Evolutionary conservation across 1,140 invertebrate genomes (phyloP).

Genomic region (Drosophila saltans): DNA sequence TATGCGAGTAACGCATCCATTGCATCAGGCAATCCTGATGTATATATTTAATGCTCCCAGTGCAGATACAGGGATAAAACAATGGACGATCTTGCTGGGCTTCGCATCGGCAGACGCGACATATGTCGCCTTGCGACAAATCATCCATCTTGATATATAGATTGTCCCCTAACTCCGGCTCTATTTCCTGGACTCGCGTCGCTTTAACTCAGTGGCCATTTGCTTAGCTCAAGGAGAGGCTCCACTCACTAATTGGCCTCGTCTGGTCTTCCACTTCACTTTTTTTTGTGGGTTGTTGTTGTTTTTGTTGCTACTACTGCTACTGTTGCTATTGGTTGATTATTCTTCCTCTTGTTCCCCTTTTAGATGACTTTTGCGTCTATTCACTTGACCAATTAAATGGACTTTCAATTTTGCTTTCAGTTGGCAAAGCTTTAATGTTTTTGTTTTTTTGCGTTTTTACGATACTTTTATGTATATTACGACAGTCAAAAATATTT

Average conservation of each 20-base stretch:
- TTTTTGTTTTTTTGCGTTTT: not conserved
- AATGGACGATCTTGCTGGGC: conserved; percentile 90
- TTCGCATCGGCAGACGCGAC: conserved; percentile 98
- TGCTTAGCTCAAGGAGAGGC: not conserved
- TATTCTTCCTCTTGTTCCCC: conserved; percentile 1
- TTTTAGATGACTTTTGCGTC: not conserved
- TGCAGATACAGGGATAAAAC: conserved; percentile 99
- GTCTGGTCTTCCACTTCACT: not conserved
- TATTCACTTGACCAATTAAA: not conserved
- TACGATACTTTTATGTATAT: not conserved
- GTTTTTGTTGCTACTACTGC: not conserved
- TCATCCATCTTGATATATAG: conserved; percentile 65
- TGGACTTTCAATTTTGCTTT: not conserved
- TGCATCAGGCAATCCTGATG: conserved; percentile 96
- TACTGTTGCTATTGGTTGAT: conserved; percentile 1
- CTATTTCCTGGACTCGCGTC: not conserved
- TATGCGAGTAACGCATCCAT: conserved; percentile 97
- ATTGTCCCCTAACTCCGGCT: not conserved
- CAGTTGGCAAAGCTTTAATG: not conserved
- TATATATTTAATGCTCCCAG: conserved; percentile 99
- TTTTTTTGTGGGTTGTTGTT: not conserved
- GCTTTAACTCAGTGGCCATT: conserved; percentile 1
- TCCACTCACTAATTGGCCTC: conserved; percentile 1
- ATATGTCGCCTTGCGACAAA: conserved; percentile 86
- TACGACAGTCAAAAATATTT: conserved; percentile 10